These are phyloP conservation scores for Pseudotriccus pelzelni DNA, from an alignment of 2,797 vertebrate genomes.

Conservation along the genomic window DNA sequence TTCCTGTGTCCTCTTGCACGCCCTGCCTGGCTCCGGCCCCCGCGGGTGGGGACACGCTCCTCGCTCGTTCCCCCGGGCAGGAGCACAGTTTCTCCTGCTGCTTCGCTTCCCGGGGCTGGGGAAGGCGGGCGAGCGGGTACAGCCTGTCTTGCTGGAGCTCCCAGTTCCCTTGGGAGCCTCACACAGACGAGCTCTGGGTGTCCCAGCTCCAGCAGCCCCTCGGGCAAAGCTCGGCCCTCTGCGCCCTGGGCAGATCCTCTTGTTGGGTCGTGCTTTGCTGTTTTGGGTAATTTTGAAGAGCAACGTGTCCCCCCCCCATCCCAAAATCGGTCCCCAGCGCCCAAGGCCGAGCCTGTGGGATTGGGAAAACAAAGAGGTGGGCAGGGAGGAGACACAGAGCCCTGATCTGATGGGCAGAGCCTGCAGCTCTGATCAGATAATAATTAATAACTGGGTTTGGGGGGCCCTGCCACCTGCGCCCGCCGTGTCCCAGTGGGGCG, in stretches of 20 bases:
- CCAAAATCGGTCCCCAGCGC: fast-evolving
- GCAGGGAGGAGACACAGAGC: background rate
- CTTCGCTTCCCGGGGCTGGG: background rate
- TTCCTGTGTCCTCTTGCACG: background rate
- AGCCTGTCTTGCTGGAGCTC: constrained; percentile 33
- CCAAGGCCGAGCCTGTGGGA: background rate
- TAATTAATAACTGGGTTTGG: background rate
- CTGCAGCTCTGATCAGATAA: background rate
- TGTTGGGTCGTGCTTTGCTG: fast-evolving
- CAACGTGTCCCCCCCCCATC: fast-evolving
- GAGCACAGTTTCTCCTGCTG: background rate
- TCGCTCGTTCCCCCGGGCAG: background rate
- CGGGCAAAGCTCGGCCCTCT: fast-evolving
- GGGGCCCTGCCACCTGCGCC: background rate
- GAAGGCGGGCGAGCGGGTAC: constrained; percentile 30
- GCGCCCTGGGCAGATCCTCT: fast-evolving
- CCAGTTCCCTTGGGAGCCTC: background rate
- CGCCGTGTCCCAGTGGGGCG: fast-evolving
- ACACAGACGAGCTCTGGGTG: background rate
- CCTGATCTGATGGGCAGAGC: constrained; percentile 26
- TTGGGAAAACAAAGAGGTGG: background rate
- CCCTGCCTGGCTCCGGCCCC: background rate
- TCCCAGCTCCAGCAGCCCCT: background rate
- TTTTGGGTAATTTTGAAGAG: fast-evolving
- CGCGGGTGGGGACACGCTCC: background rate